Evolutionary conservation across 2,888 invertebrate species (phyloP), one percentile per base, ranked within the genome.

Genomic region (Melipona beecheii): DNA sequence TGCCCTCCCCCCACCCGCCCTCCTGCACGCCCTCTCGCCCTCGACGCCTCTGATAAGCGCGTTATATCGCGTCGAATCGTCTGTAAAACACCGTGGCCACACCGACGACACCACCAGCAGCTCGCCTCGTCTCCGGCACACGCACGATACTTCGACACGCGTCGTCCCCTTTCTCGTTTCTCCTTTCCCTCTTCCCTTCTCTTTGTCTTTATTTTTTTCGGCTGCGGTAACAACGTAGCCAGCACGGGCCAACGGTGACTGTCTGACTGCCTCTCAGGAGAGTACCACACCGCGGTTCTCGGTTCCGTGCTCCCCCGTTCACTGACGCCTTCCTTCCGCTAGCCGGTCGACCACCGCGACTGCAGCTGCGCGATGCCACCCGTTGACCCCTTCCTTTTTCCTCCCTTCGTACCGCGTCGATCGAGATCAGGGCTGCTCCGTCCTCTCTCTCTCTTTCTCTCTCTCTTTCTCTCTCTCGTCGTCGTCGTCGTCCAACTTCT

Each of bases 301-400:
- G 85, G 83, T 81, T 69, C 81, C 78, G 84, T 83, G 80, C 82
- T 83, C 81, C 84, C 86, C 84, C 87, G 90, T 89, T 86, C 85
- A 89, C 85, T 90, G 87, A 86, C 87, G 85, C 80, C 83, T 84
- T 78, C 85, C 88, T 87, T 81, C 85, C 85, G 85, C 70, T 75
- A 81, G 77, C 77, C 85, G 85, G 87, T 82, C 86, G 86, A 77
- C 86, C 84, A 83, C 82, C 85, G 76, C 73, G 27, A 75, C 72
- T 83, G 89, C 89, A 88, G 90, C 89, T 89, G 89, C 89, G 89
- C 89, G 81, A 81, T 87, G 54, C 77, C 66, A 60, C 69, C 65
- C 86, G 62, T 70, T 66, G 19, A 60, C 78, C 74, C 71, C 54
- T 64, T 60, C 85, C 75, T 31, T 19, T 24, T 21, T 15, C 66